Evolutionary conservation across 2,888 invertebrate species (phyloP), one percentile per base, ranked within the genome.

Genomic region (Phorcus lineatus): DNA sequence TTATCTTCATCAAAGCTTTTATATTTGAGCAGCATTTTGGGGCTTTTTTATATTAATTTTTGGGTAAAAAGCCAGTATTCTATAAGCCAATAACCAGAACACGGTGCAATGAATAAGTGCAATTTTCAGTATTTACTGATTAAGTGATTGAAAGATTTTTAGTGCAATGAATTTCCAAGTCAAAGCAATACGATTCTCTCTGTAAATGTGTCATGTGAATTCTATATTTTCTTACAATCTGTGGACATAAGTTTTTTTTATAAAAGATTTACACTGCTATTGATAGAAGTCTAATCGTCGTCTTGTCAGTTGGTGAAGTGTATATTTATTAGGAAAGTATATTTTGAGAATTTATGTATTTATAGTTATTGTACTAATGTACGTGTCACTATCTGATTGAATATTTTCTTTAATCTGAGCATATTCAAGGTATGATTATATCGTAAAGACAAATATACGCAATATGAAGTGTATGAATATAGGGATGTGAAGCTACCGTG

Each of bases 281-380:
- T 36, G 36, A 31, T 70, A 70, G 36, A 36, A 70, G 31, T 19
- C 28, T 19, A 70, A 28, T 62, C 40, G 70, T 70, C 36, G 70
- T 70, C 36, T 70, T 70, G 70, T 70, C 31, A 70, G 40, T 70
- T 36, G 70, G 31, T 36, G 40, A 70, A 31, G 19, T 70, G 40
- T 70, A 70, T 70, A 70, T 70, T 70, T 70, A 36, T 70, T 36
- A 70, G 70, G 31, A 40, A 40, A 70, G 19, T 70, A 70, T 70
- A 70, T 70, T 70, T 70, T 70, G 70, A 70, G 70, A 70, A 11
- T 70, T 70, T 31, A 19, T 70, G 70, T 70, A 70, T 70, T 70
- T 13, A 47, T 47, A 47, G 47, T 70, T 40, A 13, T 62, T 24
- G 62, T 62, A 62, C 22, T 47, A 11, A 22, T 62, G 62, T 28